Conservation (phyloP, 2,888 invertebrate species). For the Nephrotoma flavescens region DNA sequence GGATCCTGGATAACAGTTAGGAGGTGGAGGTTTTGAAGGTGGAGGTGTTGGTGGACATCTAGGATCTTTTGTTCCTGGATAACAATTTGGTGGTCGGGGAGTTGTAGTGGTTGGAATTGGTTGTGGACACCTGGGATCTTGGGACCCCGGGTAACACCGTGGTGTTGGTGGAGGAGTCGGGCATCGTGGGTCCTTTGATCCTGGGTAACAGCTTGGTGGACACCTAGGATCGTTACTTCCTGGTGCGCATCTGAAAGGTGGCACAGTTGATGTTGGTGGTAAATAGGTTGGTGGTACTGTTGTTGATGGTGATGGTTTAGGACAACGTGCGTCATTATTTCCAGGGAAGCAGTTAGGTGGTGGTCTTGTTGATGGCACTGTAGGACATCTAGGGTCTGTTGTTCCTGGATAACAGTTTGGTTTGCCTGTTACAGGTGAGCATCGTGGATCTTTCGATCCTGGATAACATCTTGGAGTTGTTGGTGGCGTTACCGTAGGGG, state of each 20-base stretch:
- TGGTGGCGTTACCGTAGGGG: conserved; percentile 11
- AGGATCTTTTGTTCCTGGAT: conserved; percentile 24
- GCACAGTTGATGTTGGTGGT: conserved; percentile 15
- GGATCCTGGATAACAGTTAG: conserved; percentile 22
- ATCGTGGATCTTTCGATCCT: conserved; percentile 21
- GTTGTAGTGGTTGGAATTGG: conserved; percentile 16
- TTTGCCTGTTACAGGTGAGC: conserved; percentile 16
- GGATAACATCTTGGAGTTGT: conserved; percentile 18
- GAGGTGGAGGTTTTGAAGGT: too few relatives aligned
- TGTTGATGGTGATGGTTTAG: conserved; percentile 19
- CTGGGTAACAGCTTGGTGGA: conserved; percentile 24
- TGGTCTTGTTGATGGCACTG: conserved; percentile 17
- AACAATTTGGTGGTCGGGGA: conserved; percentile 26
- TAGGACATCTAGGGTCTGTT: conserved; percentile 21
- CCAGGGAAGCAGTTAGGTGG: conserved; percentile 21
- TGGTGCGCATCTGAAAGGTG: conserved; percentile 19
- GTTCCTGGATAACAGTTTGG: conserved; percentile 20
- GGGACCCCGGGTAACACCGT: conserved; percentile 17
- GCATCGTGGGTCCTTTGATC: conserved; percentile 27
- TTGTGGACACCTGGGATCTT: conserved; percentile 23
- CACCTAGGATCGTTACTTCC: conserved; percentile 17
- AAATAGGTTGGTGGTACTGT: not conserved
- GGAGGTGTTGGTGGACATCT: conserved; percentile 22
- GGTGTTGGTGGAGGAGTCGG: conserved; percentile 17
- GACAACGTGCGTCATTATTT: conserved; percentile 22